Evolutionary conservation across 2,113 vertebrate species (phyloP).

Genomic region (Carlito syrichta): DNA sequence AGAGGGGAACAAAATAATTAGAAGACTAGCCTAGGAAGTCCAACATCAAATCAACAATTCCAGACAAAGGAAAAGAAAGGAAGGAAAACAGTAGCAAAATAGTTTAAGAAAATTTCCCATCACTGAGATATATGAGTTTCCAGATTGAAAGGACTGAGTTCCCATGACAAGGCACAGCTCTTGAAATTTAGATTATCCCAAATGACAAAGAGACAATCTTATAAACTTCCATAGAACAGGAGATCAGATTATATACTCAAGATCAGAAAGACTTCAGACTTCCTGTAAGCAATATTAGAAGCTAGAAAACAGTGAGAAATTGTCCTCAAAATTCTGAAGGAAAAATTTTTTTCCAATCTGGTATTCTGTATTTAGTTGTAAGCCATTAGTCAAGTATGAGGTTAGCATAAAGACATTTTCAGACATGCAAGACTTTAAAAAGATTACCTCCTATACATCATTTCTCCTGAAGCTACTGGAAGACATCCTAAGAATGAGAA

Average conservation of each 20-base stretch:
- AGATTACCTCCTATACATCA: background rate
- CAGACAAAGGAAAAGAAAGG: background rate
- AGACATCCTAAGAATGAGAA: background rate
- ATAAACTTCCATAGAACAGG: background rate
- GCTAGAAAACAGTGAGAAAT: background rate
- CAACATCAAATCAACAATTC: background rate
- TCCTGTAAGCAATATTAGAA: background rate
- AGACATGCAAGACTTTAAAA: background rate
- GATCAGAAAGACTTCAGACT: background rate
- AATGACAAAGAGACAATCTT: background rate
- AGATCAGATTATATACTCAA: background rate
- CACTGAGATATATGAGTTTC: background rate
- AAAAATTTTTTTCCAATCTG: background rate
- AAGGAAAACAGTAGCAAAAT: constrained; percentile 7
- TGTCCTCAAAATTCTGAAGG: background rate
- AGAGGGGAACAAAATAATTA: background rate
- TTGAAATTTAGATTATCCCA: background rate
- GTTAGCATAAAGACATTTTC: background rate
- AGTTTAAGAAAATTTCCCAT: background rate
- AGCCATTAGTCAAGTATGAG: background rate
- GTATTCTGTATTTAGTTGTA: background rate
- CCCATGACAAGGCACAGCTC: background rate
- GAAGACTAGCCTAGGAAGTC: background rate
- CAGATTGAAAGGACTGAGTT: background rate
- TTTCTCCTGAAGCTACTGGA: background rate